Conservation (phyloP, 2,113 vertebrate species). For the Actenoides lindsayi region DNA sequence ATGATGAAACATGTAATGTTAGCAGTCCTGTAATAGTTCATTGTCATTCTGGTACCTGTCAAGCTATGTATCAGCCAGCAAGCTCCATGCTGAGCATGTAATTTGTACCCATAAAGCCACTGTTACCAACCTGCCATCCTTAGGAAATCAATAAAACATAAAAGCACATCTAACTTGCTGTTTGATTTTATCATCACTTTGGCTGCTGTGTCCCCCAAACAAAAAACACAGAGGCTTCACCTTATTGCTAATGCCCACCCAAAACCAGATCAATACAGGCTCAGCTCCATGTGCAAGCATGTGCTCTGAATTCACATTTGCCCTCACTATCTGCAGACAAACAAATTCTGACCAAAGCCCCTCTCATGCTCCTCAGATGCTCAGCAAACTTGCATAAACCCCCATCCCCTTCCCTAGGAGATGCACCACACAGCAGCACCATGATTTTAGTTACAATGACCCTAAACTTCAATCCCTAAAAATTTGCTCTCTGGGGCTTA, state of each 20-base stretch:
- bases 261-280: neutral
- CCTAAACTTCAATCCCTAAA: neutral
- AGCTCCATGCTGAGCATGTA: neutral
- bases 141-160: neutral
- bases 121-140: neutral
- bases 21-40: neutral
- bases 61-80: neutral
- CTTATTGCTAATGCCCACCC: neutral
- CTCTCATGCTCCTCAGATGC: neutral
- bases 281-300: neutral
- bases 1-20: neutral
- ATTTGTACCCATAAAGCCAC: neutral
- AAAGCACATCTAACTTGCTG: neutral
- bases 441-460: neutral
- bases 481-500: neutral
- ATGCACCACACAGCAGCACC: neutral
- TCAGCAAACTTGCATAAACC: neutral
- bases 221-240: neutral
- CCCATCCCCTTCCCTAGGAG: neutral
- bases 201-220: neutral
- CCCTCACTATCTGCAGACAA: neutral
- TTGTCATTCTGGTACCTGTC: neutral
- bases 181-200: neutral
- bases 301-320: neutral
- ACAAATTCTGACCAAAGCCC: neutral